Evolutionary conservation across 2,888 invertebrate species (phyloP), one percentile per base, ranked within the genome.

Genomic region (Acrocyrtus sp.): DNA sequence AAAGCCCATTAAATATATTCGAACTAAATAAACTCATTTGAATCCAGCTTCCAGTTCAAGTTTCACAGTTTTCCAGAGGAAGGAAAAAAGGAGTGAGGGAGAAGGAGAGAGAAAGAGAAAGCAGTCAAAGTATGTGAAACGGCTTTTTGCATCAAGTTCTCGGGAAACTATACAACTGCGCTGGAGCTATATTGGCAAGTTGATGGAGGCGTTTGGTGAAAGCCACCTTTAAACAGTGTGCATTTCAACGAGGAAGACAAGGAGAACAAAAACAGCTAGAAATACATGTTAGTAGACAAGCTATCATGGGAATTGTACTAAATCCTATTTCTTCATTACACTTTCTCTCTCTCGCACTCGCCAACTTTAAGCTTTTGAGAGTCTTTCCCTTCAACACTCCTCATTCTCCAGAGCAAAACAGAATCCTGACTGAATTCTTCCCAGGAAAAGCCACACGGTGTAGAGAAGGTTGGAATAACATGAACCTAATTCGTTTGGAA

Each of bases 311-410:
- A 72, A 72, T 65, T 66, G 65, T 57, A 66, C 72, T 72, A 72
- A 72, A 72, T 72, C 72, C 72, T 72, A 72, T 72, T 72, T 72
- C 72, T 72, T 72, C 72, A 72, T 72, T 72, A 72, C 65, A 60
- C 24, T 48, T 53, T 60, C 72, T 60, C 60, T 54, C 51, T n/a
- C 22, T 50, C 22, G n/a, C 19, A 45, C 15, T n/a, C 5, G n/a
- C 10, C 34, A 5, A 34, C 34, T 34, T 12, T 34, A 34, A 8
- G 12, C 34, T 34, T n/a, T n/a, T n/a, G n/a, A n/a, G n/a, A n/a
- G n/a, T n/a, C n/a, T n/a, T n/a, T n/a, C n/a, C n/a, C n/a, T n/a
- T n/a, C n/a, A n/a, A n/a, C n/a, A n/a, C n/a, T n/a, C n/a, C n/a
- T n/a, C n/a, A n/a, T n/a, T n/a, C n/a, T n/a, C n/a, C n/a, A n/a